Base-by-base conservation (phyloP, 2,888 invertebrate species). In the Cyaniris semiargus region DNA sequence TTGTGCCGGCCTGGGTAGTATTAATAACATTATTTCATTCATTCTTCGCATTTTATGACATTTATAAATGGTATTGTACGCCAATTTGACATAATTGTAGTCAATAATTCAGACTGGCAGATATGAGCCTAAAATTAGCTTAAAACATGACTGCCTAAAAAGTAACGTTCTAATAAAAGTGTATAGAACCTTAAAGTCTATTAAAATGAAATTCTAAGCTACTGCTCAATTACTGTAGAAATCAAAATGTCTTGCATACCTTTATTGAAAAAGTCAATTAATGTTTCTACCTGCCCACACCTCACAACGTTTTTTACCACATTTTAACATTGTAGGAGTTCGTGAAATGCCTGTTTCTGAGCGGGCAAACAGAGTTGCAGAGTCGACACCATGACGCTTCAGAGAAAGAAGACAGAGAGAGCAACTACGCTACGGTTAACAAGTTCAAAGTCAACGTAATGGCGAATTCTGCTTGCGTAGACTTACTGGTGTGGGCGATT, bases 381-480 rank as follows among this genome's bases (percentile, higher is more conserved):
- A 97, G 97, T 79, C 95, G 97, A 38, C 97, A 98, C 83, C 97
- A 97, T 84, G 97, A 98, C 85, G 96, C 96, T 0, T 97, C 97
- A 38, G 98, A 98, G 85, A 95, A 96, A 48, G 97, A 98, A 85
- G 97, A 97, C 82, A 94, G 96, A 15, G 97, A 97, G 85, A 96
- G 95, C 79, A 97, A 97, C 88, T 96, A 94, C 84, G 96, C 96
- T 1, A 96, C 97, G 0, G 97, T 98, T 3, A 98, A 98, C 89
- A 97, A 97, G 87, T 98, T 98, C 88, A 98, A 98, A 93, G 96
- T 98, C 58, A 98, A 98, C 85, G 98, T 99, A 0, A 98, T 98
- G 96, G 98, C 98, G 0, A 99, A 99, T 91, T 98, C 99, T 0
- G 98, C 98, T 0, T 99, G 99, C 86, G 98, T 99, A 0, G 99